Evolutionary conservation across 2,888 invertebrate genomes (phyloP), one percentile per base, ranked within the genome.

Genomic region (Caenorhabditis uteleia): DNA sequence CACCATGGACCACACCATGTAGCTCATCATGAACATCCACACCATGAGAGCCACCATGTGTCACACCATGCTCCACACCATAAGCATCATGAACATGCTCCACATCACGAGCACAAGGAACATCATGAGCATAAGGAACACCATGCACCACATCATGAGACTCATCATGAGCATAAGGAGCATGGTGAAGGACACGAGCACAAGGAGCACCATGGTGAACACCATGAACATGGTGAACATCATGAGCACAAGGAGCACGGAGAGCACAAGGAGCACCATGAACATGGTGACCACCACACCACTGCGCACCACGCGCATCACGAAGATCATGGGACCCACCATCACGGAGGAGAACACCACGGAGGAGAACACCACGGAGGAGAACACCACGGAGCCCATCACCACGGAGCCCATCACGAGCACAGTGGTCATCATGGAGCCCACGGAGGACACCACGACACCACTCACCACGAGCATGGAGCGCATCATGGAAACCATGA

Each of bases 321-420:
- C 27, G 40, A 29, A 20, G 27, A 39, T 16, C 51, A 59, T 26
- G 45, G 45, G 18, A 46, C 14, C 12, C 50, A 49, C 21, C 21
- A 31, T n/a, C n/a, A n/a, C n/a, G n/a, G n/a, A n/a, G n/a, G n/a
- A 46, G 40, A 27, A 29, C 50, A 46, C 29, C 48, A 55, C 26
- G 48, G 43, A 36, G 31, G 48, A n/a, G 31, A 29, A 4, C 55
- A 55, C 18, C 58, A 59, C 27, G 58, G 44, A 27, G 31, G 27
- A 38, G 23, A 23, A 3, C 53, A 53, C 21, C 49, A 49, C 49
- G 50, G 40, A 38, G 33, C 8, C 23, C 34, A 38, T n/a, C 44
- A 50, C 25, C 51, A 50, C 25, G 51, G 34, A 51, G 40, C 31
- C 12, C 59, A 47, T 34, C 34, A 20, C 8, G 36, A 59, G 21